These are phyloP conservation scores for Dipodomys ordii DNA, from an alignment of 2,113 vertebrate genomes.

Conservation along the genomic window DNA sequence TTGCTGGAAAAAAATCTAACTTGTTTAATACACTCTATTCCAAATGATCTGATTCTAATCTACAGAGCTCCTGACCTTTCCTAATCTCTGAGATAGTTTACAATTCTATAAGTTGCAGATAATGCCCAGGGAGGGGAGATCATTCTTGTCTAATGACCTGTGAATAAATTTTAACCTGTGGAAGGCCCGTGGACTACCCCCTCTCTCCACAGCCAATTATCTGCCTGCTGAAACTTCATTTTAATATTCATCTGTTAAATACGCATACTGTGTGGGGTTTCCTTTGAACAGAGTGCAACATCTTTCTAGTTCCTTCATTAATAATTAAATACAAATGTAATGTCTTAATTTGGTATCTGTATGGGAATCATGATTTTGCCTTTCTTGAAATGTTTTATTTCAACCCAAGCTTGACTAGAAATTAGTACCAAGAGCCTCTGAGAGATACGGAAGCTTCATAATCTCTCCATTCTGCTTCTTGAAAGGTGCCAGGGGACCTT, in stretches of 20 bases:
- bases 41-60: neutral
- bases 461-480: neutral
- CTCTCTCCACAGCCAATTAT: neutral
- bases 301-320: neutral
- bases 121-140: neutral
- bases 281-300: neutral
- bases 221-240: neutral
- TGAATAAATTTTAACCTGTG: neutral
- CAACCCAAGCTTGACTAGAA: neutral
- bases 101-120: neutral
- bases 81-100: neutral
- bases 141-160: neutral
- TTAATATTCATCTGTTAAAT: neutral
- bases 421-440: neutral
- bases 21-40: neutral
- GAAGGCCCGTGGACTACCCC: neutral
- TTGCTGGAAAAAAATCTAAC: neutral
- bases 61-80: neutral
- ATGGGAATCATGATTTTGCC: neutral
- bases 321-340: neutral
- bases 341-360: neutral
- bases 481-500: neutral
- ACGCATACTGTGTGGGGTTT: neutral
- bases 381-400: conserved; percentile 18
- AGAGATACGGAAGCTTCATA: neutral